Base-by-base conservation (phyloP, 2,113 vertebrate species). In the Cathartes aura region DNA sequence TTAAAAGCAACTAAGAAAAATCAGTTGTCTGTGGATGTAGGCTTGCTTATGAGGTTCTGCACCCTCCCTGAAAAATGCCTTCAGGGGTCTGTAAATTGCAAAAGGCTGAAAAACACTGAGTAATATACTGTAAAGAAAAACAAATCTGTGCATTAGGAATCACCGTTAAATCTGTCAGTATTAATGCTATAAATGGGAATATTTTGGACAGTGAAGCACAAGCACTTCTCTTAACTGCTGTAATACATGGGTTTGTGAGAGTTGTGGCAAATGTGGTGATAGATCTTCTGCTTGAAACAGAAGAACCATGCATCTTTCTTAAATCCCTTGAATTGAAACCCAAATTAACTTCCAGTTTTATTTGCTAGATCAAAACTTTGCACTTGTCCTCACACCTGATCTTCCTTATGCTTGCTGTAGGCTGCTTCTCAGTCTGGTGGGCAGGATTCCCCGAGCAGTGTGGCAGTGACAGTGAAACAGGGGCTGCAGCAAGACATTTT, bases 1-100 rank as follows among this genome's bases (percentile, higher is more conserved):
- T 60, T 89, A 82, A 87, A 74, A 94, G 73, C 91, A 76, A 3
- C 43, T 60, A 60, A 82, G 84, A 85, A 91, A 93, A 93, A 72
- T 55, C 70, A 64, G 5, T 87, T 91, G 52, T 48, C 40, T 75
- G 29, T 67, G 43, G 73, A 43, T 24, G 68, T 60, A 29, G 24
- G 17, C 73, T 85, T 48, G 74, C 32, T 60, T 79, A 19, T 47
- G 15, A 60, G 71, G 36, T 68, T 87, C 73, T 82, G 30, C 47
- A 60, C 36, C 56, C 47, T 68, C 24, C 40, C 66, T 45, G 30
- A 48, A 93, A 94, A 90, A 93, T 73, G 74, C 53, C 76, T 93
- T 91, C 59, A 76, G 82, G 66, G 53, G 11, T 70, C 78, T 84
- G 32, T 94, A 87, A 84, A 79, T 87, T 89, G 81, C 42, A 84